Evolutionary conservation across 2,113 vertebrate species (phyloP), one percentile per base, ranked within the genome.

Genomic region (Plecturocebus donacophilus): DNA sequence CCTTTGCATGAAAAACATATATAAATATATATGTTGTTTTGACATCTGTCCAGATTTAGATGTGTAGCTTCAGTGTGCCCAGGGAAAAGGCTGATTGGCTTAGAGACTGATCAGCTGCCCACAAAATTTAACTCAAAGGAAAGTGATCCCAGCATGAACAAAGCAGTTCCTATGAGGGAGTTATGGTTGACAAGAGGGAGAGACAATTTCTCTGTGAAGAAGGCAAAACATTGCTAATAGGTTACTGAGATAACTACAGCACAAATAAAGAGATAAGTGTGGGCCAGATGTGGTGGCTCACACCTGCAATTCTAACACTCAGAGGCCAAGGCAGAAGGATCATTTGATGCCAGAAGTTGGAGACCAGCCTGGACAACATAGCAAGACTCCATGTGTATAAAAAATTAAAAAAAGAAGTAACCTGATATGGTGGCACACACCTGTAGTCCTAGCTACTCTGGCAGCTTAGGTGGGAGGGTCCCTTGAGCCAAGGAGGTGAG

Each of bases 11-110:
- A 16, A 25, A 82, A 38, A 68, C 80, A 47, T 0, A 38, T 19
- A 52, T 17, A 52, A 52, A 52, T 52, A 52, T 52, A 14, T 52
- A 52, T 52, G 52, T 52, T 52, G 23, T 8, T 38, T 73, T 49
- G 11, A 68, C 12, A 79, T 3, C 8, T 38, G 9, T 45, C 8
- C 0, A 2, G 1, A 52, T 87, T 71, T 80, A 75, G 7, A 10
- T 75, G 2, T 19, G 40, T 5, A 19, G 21, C 13, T 77, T 54
- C 23, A 45, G 3, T 75, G 20, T 2, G 0, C 2, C 3, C 10
- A 35, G 47, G 5, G 7, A 68, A 96, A 27, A 12, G 5, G 92
- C 14, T 64, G 10, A 47, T 54, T 68, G 27, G 5, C 2, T 91
- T 75, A 73, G 47, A 13, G 56, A 35, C 79, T 64, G 5, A 16